Conservation (phyloP, 2,888 invertebrate genomes). For the Steinernema hermaphroditum region DNA sequence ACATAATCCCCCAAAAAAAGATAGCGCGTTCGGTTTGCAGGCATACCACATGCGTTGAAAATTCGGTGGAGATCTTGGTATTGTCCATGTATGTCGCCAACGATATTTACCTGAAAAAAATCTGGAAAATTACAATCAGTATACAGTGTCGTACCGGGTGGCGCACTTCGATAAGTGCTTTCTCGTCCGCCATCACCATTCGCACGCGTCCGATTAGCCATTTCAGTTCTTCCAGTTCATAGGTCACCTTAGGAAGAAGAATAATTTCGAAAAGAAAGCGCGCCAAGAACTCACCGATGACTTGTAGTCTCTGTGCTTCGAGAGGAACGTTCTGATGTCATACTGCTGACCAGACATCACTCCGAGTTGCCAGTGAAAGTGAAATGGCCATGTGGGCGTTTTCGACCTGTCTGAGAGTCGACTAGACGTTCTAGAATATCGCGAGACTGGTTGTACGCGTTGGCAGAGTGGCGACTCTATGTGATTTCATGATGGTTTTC, state of each 20-base stretch:
- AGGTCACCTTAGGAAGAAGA: conserved; percentile 33
- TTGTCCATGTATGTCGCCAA: conserved; percentile 46
- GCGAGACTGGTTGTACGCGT: no score
- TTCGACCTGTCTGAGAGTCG: no score
- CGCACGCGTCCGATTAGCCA: conserved; percentile 31
- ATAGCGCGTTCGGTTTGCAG: conserved; percentile 34
- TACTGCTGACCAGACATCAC: not conserved
- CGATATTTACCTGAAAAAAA: no score
- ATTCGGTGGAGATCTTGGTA: conserved; percentile 42
- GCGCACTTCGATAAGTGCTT: conserved; percentile 34
- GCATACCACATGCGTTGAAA: conserved; percentile 38
- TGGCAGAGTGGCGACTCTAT: no score
- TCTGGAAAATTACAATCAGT: no score
- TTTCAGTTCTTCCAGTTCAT: conserved; percentile 40
- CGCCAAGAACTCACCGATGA: not conserved
- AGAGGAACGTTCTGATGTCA: not conserved
- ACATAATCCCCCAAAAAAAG: conserved; percentile 47
- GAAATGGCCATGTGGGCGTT: not conserved
- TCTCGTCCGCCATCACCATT: conserved; percentile 30
- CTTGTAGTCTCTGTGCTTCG: not conserved
- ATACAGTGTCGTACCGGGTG: no score
- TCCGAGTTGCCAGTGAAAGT: not conserved
- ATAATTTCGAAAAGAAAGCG: not conserved
- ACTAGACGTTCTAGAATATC: no score
- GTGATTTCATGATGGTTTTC: no score